Evolutionary conservation across 2,797 vertebrate species (phyloP), one percentile per base, ranked within the genome.

Genomic region (Onychomys torridus): DNA sequence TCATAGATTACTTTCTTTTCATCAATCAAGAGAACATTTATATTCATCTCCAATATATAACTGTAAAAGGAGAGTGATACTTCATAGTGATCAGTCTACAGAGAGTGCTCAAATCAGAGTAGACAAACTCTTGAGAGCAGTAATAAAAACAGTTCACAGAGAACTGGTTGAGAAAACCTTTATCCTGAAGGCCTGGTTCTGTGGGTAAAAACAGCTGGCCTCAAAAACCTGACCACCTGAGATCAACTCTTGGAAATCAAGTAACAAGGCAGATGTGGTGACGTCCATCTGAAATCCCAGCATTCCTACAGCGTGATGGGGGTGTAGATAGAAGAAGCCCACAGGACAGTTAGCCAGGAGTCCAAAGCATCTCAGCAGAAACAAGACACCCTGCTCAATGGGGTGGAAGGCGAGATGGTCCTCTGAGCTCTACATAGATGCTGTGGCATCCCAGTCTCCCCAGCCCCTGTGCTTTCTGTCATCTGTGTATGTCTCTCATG

Each of bases 1-100:
- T 83, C 43, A 46, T 34, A 32, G 49, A 55, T 86, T 71, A 78
- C 19, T 63, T 91, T 95, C 67, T 96, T 96, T 84, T 85, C 73
- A 89, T 82, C 55, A 91, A 73, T 86, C 90, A 94, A 32, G 52
- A 94, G 43, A 92, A 94, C 65, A 88, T n/a, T 29, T 89, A 67
- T 57, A 92, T 46, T 46, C 82, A 95, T 46, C 23, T 85, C 43
- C 10, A 55, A 57, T 57, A 86, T 23, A 75, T 6, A 57, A 86
- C 8, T 57, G 21, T 88, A 34, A 93, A 89, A 34, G 82, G 40
- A 94, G 85, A 34, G 71, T 88, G 21, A 29, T 16, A 82, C 85
- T 96, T 97, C 79, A 88, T 1, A 82, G 59, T 52, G 52, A 88
- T 75, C 59, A 69, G 79, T 89, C 73, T 81, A 61, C 52, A 67